Base-by-base conservation (phyloP, 2,888 invertebrate species). In the Parnassius glacialis region DNA sequence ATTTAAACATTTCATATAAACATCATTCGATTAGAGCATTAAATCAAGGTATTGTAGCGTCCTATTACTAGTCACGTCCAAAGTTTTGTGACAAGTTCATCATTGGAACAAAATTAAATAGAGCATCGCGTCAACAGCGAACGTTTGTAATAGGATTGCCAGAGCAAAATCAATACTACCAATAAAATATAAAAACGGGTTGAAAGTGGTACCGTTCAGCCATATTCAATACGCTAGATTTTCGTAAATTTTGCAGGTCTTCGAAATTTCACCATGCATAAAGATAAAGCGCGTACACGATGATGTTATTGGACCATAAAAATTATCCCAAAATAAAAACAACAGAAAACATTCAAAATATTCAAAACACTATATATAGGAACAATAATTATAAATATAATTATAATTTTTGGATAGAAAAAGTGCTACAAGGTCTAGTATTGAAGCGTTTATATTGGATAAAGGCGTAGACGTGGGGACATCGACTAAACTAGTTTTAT, bases 1-100 rank as follows among this genome's bases (percentile, higher is more conserved):
- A 62, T 72, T 69, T 68, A 74, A 73, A 74, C 69, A 74, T 70
- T 72, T 66, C 70, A 72, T 74, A 64, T 64, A 68, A 66, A 65
- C 52, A 64, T 62, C 57, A 52, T 48, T 54, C 55, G 63, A 64
- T 64, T 60, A 48, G 58, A 58, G 57, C 62, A 62, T 64, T 65
- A 48, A 59, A 64, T 64, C 53, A 47, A 16, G 42, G 48, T 16
- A 57, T 44, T 11, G 45, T 34, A 50, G 59, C 44, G 52, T 47
- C 47, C 53, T 53, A 42, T 13, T 13, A 41, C 57, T 10, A 55
- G 59, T 67, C 59, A 61, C 63, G 58, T 48, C 48, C 2, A 3
- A 10, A 59, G 45, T 64, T 67, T 63, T 68, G 65, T 64, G 61
- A 64, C 61, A 57, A 50, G 67, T 58, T 60, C 59, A 58, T 57